phyloP scores from a whole-genome alignment of 2,888 invertebrate genomes.

The Pogonocherus hispidulus region DNA sequence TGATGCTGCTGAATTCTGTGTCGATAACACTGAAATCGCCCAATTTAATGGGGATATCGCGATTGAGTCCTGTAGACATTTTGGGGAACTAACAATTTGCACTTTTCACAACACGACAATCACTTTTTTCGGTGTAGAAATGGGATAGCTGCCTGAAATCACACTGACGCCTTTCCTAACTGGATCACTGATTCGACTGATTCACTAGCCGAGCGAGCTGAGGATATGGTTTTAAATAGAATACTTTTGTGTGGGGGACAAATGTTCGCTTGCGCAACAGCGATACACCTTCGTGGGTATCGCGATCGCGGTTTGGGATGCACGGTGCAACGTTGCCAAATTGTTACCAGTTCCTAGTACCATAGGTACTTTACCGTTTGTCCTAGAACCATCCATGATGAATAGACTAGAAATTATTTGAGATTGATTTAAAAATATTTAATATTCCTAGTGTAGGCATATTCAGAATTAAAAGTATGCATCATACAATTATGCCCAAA shows the following conservation, averaged over 20 bases:
- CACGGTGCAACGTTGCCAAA: conserved; percentile 11
- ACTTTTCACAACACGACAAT: conserved; percentile 18
- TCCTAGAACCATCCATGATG: too few relatives aligned
- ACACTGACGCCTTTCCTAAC: conserved; percentile 21
- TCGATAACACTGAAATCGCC: conserved; percentile 96
- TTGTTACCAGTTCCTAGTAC: not conserved
- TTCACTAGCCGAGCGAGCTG: conserved; percentile 42
- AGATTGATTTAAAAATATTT: not conserved
- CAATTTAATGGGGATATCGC: conserved; percentile 90
- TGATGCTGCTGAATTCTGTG: conserved; percentile 95
- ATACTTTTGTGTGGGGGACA: conserved; percentile 55
- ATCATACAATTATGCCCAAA: too few relatives aligned
- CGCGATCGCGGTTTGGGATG: not conserved
- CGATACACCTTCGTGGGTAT: conserved; percentile 31
- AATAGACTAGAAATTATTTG: not conserved
- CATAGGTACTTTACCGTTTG: not conserved
- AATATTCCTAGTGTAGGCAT: not conserved
- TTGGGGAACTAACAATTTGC: conserved; percentile 2
- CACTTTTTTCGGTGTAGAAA: conserved; percentile 19
- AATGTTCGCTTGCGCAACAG: conserved; percentile 58
- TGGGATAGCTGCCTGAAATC: conserved; percentile 5
- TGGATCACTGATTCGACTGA: conserved; percentile 19
- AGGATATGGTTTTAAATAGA: conserved; percentile 64
- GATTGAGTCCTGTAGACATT: conserved; percentile 89
- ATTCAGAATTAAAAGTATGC: not conserved